Evolutionary conservation across 2,797 vertebrate species (phyloP).

Genomic region (Pseudochirops cupreus): DNA sequence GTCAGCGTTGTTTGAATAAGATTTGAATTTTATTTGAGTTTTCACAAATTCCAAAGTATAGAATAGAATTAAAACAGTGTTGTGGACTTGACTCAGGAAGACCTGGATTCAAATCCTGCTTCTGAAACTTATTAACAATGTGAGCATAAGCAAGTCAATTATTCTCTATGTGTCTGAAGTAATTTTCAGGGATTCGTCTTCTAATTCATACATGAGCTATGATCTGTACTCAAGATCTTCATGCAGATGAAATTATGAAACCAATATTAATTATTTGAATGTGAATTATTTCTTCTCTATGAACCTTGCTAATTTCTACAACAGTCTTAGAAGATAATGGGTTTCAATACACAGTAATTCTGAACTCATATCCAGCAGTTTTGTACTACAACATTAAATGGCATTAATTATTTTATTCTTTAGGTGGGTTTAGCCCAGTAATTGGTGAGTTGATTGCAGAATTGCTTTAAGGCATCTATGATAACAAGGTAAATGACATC

Average conservation of each 20-base stretch:
- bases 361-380: conserved; percentile 27
- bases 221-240: background rate
- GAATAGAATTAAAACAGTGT: background rate
- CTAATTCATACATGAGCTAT: background rate
- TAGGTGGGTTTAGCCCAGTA: conserved; percentile 45
- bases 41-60: background rate
- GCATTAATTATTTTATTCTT: conserved; percentile 58
- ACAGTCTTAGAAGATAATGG: background rate
- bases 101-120: background rate
- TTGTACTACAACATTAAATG: conserved; percentile 57
- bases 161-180: background rate
- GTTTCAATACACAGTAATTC: conserved; percentile 30
- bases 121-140: background rate
- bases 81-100: background rate
- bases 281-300: background rate
- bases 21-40: background rate
- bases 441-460: conserved; percentile 44
- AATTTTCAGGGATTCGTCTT: background rate
- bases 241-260: background rate
- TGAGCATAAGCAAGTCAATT: background rate
- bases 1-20: background rate
- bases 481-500: conserved; percentile 59
- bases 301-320: background rate
- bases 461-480: conserved; percentile 48
- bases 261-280: background rate